phyloP scores from a whole-genome alignment of 2,113 vertebrate species.

The Tachycineta bicolor region DNA sequence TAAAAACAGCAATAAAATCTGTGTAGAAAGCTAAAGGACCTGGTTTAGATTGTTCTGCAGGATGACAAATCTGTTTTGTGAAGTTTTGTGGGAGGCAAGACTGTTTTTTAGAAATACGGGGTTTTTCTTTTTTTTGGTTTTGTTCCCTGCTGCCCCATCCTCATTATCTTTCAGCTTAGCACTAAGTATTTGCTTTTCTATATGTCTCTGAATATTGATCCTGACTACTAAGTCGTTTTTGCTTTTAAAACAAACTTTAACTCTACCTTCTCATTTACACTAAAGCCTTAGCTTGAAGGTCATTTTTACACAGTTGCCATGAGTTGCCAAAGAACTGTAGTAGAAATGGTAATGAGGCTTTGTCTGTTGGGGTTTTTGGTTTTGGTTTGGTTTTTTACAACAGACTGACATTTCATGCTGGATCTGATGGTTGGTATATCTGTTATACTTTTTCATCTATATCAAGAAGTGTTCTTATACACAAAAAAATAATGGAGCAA shows the following conservation, averaged over 20 bases:
- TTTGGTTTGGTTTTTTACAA: background rate
- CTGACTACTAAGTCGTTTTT: background rate
- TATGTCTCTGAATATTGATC: background rate
- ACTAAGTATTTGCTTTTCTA: background rate
- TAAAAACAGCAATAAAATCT: conserved; percentile 19
- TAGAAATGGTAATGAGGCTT: background rate
- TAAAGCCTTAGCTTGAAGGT: background rate
- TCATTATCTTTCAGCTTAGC: background rate
- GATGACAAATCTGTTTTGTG: background rate
- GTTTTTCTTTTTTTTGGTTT: background rate
- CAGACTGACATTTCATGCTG: background rate
- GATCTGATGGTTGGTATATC: background rate
- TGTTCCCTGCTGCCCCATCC: background rate
- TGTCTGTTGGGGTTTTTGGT: background rate
- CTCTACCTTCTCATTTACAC: background rate
- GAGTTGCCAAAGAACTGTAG: background rate
- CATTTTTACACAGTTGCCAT: background rate
- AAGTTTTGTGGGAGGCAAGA: background rate
- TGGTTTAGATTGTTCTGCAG: conserved; percentile 6
- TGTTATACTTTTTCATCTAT: background rate
- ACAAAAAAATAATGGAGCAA: background rate
- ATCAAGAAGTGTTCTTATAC: background rate
- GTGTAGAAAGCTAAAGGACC: background rate
- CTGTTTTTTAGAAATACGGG: background rate
- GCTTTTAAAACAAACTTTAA: conserved; percentile 17